Base-by-base conservation (phyloP, 2,888 invertebrate species). In the Cephus pulcher region DNA sequence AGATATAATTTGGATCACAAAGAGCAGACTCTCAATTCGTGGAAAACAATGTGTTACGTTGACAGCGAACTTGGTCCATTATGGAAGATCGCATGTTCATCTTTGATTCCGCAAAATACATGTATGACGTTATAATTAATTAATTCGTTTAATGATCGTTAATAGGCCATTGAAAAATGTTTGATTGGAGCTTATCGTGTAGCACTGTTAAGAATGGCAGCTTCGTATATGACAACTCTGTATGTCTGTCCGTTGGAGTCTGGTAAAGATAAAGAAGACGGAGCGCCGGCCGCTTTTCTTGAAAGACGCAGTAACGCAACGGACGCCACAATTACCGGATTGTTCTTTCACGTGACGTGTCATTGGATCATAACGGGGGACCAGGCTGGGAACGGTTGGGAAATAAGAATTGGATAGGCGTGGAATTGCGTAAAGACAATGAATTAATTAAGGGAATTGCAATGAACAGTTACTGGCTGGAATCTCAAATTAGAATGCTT, bases 361-460 rank as follows among this genome's bases (percentile, higher is more conserved):
- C 77, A 78, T 34, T 88, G 88, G 88, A 83, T 87, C 37, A 82
- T 88, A 40, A 78, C 78, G 32, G 88, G 88, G 3, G 88, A 88
- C 77, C 80, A 83, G 35, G 79, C 81, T 68, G 88, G 88, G 75
- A 85, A 84, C 69, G 82, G 85, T 83, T 23, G 23, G 23, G 1
- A 23, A 15, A 9, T 23, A 56, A 23, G 40, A 23, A 56, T 56
- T 56, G 23, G 23, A 56, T 56, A 56, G 2, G 40, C 23, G 40
- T 56, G 40, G 40, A 56, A 56, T 56, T 56, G 40, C 40, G 23
- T 56, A 23, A 0, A 9, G 15, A 23, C 23, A 23, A 56, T 23
- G 40, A 56, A 56, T 56, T 56, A 56, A 56, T 56, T 56, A 0
- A 56, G 6, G 40, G 15, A 56, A 56, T 56, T 56, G 40, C 40